phyloP scores from a whole-genome alignment of 2,113 vertebrate species.

The Silurus asotus region DNA sequence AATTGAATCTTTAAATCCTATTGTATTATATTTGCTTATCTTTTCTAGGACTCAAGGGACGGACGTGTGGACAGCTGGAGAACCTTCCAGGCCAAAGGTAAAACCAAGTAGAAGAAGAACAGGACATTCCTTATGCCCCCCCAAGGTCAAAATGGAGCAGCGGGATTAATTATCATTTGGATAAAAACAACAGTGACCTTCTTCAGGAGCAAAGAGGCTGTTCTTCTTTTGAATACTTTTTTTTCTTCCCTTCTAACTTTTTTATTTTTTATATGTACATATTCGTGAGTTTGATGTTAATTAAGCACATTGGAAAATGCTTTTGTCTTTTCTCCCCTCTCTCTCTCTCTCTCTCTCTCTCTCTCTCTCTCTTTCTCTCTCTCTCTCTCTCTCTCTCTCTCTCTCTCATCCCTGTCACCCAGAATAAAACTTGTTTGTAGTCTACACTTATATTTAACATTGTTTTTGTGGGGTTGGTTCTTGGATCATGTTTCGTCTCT shows the following conservation, averaged over 20 bases:
- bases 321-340: slow-evolving; percentile 12
- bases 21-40: background rate
- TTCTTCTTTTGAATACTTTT: background rate
- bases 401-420: background rate
- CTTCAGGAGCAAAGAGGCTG: background rate
- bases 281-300: slow-evolving; percentile 39
- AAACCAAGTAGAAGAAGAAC: slow-evolving; percentile 93
- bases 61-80: slow-evolving; percentile 98
- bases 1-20: background rate
- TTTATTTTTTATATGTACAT: slow-evolving; percentile 46
- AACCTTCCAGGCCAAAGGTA: slow-evolving; percentile 93
- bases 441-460: background rate
- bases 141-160: slow-evolving; percentile 99
- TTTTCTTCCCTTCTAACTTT: background rate
- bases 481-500: background rate
- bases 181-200: background rate
- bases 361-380: no score
- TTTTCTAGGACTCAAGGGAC: slow-evolving; percentile 87
- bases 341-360: no score
- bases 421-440: slow-evolving; percentile 45
- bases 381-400: no score
- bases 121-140: slow-evolving; percentile 94
- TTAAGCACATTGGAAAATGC: background rate
- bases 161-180: slow-evolving; percentile 62
- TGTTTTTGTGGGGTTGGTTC: background rate